A percentile compares a stretch with the other conserved stretches of the same genome.
phyloP scores from a whole-genome alignment of 37 sponge, comb jelly and placozoan species.

The Eunapius fragilis region DNA sequence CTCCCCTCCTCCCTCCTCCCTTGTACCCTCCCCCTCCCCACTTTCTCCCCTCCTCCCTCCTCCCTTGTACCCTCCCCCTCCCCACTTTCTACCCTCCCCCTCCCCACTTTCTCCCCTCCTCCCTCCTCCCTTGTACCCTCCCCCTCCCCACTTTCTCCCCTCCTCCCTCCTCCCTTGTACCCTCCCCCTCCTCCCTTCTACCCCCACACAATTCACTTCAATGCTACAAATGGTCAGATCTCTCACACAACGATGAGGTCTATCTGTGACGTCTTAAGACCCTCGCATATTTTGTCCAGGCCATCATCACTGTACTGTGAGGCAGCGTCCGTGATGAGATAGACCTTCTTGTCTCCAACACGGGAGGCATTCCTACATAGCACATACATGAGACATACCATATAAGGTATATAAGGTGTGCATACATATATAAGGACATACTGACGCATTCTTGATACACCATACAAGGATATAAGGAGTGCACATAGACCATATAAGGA shows the following conservation, averaged over 20 bases:
- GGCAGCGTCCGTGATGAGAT: slow-evolving; percentile 84
- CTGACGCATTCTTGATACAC: too few species aligned
- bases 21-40: too few species aligned
- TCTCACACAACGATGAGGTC: slow-evolving; percentile 81
- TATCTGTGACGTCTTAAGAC: slow-evolving; percentile 56
- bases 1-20: background rate
- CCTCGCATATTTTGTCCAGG: slow-evolving; percentile 63
- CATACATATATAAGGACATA: background rate
- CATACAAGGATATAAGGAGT: background rate
- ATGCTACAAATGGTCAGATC: background rate
- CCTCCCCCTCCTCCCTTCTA: background rate
- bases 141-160: too few species aligned
- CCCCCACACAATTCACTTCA: background rate
- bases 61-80: too few species aligned
- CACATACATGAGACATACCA: too few species aligned
- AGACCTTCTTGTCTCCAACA: slow-evolving; percentile 78
- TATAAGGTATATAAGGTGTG: background rate
- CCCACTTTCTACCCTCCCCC: too few species aligned
- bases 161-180: too few species aligned
- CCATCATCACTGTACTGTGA: slow-evolving; percentile 76
- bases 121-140: too few species aligned
- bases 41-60: too few species aligned
- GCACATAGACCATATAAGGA: background rate
- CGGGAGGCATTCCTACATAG: slow-evolving; percentile 38
- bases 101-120: too few species aligned